Base-by-base conservation (phyloP, 2,888 invertebrate species). In the Drosophila greeni region DNA sequence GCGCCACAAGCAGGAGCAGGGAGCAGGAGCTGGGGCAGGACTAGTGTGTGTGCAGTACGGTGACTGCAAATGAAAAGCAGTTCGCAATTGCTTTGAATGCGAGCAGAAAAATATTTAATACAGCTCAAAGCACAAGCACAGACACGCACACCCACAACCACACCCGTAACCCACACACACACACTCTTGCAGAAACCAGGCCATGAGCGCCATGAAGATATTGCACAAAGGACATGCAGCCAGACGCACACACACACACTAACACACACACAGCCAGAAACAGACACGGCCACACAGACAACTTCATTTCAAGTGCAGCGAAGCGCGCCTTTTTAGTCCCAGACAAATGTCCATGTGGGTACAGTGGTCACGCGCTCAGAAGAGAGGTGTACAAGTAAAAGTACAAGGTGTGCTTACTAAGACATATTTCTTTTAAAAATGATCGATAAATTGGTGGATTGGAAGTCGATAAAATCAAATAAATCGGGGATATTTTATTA, bases 51-150 rank as follows among this genome's bases (percentile, higher is more conserved):
- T 34, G 48, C 64, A 34, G 43, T 39, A 58, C 67, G 69, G 55
- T 52, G 68, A 68, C 76, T 80, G 77, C 77, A 77, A 80, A 76
- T 80, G 81, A 66, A 80, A 76, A 72, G 70, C 76, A 70, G 66
- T 54, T 58, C 53, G 70, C 78, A 77, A 70, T 77, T 81, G 71
- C 76, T 69, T 54, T 70, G 75, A 68, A 73, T 64, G 66, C 75
- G 68, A 67, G 71, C 74, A 66, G 67, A 72, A 68, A 73, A 74
- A 82, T 80, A 73, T 76, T 73, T 73, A 78, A 73, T 78, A 68
- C 70, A 61, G 69, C 82, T 78, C 67, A 79, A 57, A 59, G 73
- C 67, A 66, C 66, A 40, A 66, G 69, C 68, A 61, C 67, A 62
- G 20, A 18, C 37, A 11, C 36, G n/a, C 7, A 23, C 23, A 23